Percentiles rank a stretch among this genome's conserved stretches.
phyloP scores from a whole-genome alignment of 2,113 vertebrate species.

The Dromaius novaehollandiae region DNA sequence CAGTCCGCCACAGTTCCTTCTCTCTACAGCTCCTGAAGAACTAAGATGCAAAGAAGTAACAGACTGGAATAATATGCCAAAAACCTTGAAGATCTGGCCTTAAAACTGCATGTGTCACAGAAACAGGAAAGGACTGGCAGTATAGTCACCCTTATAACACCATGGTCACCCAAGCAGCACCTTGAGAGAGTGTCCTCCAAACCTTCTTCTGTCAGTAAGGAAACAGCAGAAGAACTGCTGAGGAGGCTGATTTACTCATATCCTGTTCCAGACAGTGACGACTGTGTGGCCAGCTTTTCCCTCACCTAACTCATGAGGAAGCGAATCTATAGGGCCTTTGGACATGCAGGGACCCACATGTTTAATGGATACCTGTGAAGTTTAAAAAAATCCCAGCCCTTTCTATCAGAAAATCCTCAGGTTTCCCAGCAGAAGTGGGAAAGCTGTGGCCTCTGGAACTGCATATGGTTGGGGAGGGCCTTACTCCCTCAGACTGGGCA shows the following conservation, averaged over 20 bases:
- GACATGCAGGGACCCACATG: neutral
- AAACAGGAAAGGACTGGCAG: neutral
- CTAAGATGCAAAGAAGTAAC: neutral
- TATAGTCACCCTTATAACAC: neutral
- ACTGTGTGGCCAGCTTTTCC: neutral
- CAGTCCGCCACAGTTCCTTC: neutral
- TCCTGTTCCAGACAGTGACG: neutral
- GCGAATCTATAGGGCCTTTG: neutral
- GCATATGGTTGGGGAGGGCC: neutral
- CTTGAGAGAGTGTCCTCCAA: neutral
- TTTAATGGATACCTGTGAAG: neutral
- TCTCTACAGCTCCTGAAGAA: neutral
- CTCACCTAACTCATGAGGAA: neutral
- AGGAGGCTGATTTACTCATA: neutral
- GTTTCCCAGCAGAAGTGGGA: neutral
- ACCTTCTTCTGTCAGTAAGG: neutral
- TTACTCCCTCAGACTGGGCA: neutral
- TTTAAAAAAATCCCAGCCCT: neutral
- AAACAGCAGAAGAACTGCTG: neutral
- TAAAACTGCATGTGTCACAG: neutral
- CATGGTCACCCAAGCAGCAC: neutral
- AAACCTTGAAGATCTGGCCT: neutral
- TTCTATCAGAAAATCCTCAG: neutral
- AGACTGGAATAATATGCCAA: neutral
- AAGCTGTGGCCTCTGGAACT: neutral